phyloP scores from a whole-genome alignment of 1,140 invertebrate genomes.

The Atta texana region DNA sequence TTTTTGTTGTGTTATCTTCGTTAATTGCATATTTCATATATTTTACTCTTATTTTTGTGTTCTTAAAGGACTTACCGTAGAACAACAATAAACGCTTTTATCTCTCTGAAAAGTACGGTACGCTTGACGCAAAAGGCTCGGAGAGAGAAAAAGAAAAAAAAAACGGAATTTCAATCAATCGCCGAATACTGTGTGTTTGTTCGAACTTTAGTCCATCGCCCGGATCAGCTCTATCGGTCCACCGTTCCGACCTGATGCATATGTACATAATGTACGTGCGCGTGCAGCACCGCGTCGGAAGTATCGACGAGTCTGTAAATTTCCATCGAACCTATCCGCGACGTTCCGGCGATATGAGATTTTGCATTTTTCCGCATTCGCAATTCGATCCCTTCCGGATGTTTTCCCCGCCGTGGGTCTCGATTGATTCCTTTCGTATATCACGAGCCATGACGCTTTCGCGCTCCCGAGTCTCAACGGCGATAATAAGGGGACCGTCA shows the following conservation, averaged over 20 bases:
- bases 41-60: too few species aligned
- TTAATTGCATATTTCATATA: too few species aligned
- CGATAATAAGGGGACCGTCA: background rate
- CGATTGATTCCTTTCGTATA: background rate
- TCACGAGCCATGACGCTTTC: background rate
- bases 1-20: too few species aligned
- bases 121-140: background rate
- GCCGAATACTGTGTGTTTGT: background rate
- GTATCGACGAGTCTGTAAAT: constrained; percentile 25
- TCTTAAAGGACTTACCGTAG: too few species aligned
- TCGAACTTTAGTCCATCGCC: constrained; percentile 14
- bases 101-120: background rate
- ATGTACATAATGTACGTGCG: constrained; percentile 23
- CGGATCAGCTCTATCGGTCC: background rate
- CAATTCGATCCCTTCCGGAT: background rate
- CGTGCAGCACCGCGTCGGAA: background rate
- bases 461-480: background rate
- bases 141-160: background rate
- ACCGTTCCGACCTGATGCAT: constrained; percentile 27
- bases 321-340: background rate
- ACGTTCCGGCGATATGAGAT: constrained; percentile 9
- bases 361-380: background rate
- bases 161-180: constrained; percentile 51
- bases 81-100: too few species aligned
- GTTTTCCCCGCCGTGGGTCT: background rate